Base-by-base conservation (phyloP, 2,797 vertebrate species). In the Tamandua tetradactyla region DNA sequence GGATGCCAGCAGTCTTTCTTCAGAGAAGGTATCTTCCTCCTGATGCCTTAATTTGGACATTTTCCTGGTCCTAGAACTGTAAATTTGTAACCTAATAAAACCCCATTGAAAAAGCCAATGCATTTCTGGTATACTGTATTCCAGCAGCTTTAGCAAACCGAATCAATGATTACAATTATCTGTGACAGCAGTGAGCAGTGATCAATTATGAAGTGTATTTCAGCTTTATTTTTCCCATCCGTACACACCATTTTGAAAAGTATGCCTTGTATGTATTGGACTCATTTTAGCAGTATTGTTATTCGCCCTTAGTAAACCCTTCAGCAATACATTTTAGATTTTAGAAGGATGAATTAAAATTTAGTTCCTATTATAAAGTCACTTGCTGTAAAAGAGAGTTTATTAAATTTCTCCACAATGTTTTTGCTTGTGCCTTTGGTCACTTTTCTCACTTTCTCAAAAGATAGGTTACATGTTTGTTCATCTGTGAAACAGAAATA, bases 321-420 rank as follows among this genome's bases (percentile, higher is more conserved):
- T 89, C 49, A 89, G 42, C 55, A 87, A 68, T 80, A 42, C 15
- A 72, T 72, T 85, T 85, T 85, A 62, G 32, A 84, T 4, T 89
- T 91, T 85, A 89, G 55, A 93, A 79, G 22, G 7, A 25, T 79
- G 47, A 88, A 40, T 90, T 93, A 85, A 96, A 95, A 87, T 85
- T 64, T 72, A 79, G 52, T 64, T 74, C 87, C 22, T n/a, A 17
- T 52, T 69, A 66, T 95, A 57, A 75, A 93, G 57, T 84, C 64
- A 88, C 32, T 82, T 5, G 66, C 30, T 87, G 4, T 81, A 52
- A 94, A 44, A 93, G 47, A 66, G 14, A 80, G 25, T 71, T 83
- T 72, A 57, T 83, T 72, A 95, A 84, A 72, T 93, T 32, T 89
- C 20, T 76, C 47, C 35, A 93, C 64, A 35, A 62, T 78, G 61